Evolutionary conservation across 2,888 invertebrate genomes (phyloP).

Genomic region (Schizaphis graminum): DNA sequence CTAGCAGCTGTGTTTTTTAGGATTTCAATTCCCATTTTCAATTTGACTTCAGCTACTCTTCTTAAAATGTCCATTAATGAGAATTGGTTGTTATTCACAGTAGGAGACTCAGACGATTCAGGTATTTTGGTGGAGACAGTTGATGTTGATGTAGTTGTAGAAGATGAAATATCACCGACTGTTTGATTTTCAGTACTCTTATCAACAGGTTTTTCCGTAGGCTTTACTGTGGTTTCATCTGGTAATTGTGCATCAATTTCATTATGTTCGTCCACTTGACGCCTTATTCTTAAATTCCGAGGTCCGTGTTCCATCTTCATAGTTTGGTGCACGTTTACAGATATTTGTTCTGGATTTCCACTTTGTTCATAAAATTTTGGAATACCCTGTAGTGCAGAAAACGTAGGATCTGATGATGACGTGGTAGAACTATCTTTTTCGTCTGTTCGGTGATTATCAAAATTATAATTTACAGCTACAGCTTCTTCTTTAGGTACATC

Average conservation of each 20-base stretch:
- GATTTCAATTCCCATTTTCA: conserved; percentile 78
- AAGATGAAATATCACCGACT: background rate
- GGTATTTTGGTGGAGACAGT: conserved; percentile 13
- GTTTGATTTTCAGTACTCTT: conserved; percentile 40
- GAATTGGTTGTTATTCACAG: conserved; percentile 69
- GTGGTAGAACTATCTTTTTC: conserved; percentile 54
- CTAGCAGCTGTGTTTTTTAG: conserved; percentile 79
- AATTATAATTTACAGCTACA: conserved; percentile 33
- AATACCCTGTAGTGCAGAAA: conserved; percentile 67
- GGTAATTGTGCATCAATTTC: conserved; percentile 68
- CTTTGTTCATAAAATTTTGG: conserved; percentile 61
- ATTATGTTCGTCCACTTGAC: conserved; percentile 65
- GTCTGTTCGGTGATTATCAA: conserved; percentile 54
- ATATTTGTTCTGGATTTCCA: conserved; percentile 62
- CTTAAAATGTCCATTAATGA: conserved; percentile 75
- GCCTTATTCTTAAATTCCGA: conserved; percentile 69
- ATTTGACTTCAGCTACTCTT: conserved; percentile 79
- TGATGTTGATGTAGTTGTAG: conserved; percentile 17
- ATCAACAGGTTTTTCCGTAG: background rate
- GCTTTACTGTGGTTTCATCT: conserved; percentile 66
- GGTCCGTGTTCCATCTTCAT: conserved; percentile 71
- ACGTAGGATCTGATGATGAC: conserved; percentile 62
- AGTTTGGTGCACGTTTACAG: conserved; percentile 48
- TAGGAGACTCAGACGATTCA: conserved; percentile 37
- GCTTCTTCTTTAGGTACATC: conserved; percentile 64